Percentiles rank a stretch among this genome's conserved stretches.
Conservation (phyloP, 2,113 vertebrate genomes). For the Cranoglanis bouderius region DNA sequence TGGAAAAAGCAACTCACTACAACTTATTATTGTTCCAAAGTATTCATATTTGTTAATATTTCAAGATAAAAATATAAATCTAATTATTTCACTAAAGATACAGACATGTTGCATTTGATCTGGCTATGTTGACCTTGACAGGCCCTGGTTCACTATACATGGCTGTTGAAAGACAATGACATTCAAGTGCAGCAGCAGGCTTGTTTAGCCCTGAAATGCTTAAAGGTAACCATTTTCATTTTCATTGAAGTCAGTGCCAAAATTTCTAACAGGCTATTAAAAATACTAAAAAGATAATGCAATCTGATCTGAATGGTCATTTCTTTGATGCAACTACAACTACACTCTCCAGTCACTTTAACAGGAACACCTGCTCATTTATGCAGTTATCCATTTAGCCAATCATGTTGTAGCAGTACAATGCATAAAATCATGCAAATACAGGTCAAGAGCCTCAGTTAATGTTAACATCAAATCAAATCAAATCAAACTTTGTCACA, state of each 20-base stretch:
- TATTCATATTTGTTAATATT: not conserved
- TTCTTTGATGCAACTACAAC: not conserved
- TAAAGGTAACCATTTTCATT: slow-evolving; percentile 75
- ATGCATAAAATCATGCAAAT: not conserved
- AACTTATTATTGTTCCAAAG: not conserved
- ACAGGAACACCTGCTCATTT: not conserved
- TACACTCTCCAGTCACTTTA: not conserved
- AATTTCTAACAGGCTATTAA: not conserved
- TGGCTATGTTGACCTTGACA: slow-evolving; percentile 57
- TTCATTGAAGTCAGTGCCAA: not conserved
- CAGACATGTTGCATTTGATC: not conserved
- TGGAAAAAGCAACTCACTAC: not conserved
- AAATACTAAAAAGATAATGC: not conserved
- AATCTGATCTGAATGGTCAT: not conserved
- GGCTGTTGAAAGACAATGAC: slow-evolving; percentile 69
- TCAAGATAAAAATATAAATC: not conserved
- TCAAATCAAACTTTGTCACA: too few species aligned
- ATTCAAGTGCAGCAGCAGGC: slow-evolving; percentile 76
- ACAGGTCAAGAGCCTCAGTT: not conserved
- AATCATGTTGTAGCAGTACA: not conserved
- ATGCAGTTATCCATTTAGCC: not conserved
- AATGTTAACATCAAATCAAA: too few species aligned
- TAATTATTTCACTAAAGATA: slow-evolving; percentile 2
- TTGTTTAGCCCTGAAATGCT: slow-evolving; percentile 85
- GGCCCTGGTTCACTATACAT: slow-evolving; percentile 86